Conservation (phyloP, 2,888 invertebrate genomes). For the Pilophorus perplexus region DNA sequence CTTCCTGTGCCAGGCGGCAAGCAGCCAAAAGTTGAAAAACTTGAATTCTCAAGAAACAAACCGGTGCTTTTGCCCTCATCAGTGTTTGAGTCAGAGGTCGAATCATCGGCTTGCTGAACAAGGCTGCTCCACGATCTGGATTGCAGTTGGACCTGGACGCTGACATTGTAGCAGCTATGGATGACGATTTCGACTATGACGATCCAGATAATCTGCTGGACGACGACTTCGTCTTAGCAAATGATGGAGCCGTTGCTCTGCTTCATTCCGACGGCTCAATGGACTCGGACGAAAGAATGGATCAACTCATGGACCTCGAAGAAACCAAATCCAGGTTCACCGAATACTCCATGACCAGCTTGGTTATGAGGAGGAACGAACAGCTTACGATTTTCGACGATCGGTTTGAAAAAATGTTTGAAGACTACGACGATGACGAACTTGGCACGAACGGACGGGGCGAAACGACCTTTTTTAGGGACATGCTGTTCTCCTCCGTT, state of each 20-base stretch:
- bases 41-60: constrained; percentile 37
- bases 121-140: constrained; percentile 64
- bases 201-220: constrained; percentile 82
- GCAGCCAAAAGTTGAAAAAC: constrained; percentile 11
- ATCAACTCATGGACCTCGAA: constrained; percentile 60
- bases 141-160: constrained; percentile 78
- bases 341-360: constrained; percentile 90
- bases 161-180: constrained; percentile 87
- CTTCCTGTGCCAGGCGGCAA: not conserved
- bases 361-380: constrained; percentile 80
- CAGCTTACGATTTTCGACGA: constrained; percentile 81
- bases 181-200: constrained; percentile 85
- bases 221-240: constrained; percentile 88
- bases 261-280: constrained; percentile 49
- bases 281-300: constrained; percentile 53
- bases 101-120: constrained; percentile 84
- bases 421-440: constrained; percentile 82
- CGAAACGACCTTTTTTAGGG: too few species aligned
- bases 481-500: too few species aligned
- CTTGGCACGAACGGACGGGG: too few species aligned
- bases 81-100: constrained; percentile 81
- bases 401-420: constrained; percentile 82
- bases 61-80: constrained; percentile 72
- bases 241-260: constrained; percentile 57
- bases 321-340: constrained; percentile 88